Conservation (phyloP, 2,113 vertebrate species). For the Lophius piscatorius region DNA sequence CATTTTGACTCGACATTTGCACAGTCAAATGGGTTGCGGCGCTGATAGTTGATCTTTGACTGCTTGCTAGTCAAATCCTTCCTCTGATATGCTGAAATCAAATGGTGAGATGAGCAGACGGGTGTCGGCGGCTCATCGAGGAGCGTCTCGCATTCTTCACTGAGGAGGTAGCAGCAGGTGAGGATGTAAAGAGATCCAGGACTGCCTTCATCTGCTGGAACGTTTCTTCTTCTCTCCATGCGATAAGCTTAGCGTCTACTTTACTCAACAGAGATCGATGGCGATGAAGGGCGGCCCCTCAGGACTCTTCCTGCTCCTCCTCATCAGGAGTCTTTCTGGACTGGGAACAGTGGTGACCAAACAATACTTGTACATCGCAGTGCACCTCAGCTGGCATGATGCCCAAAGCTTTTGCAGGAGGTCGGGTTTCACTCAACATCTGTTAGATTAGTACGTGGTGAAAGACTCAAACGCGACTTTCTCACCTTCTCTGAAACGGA, state of each 20-base stretch:
- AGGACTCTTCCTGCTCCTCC: conserved; percentile 16
- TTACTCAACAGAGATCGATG: not conserved
- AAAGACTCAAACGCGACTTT: no score
- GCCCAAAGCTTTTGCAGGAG: conserved; percentile 22
- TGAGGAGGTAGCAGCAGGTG: not conserved
- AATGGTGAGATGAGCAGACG: no score
- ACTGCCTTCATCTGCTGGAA: no score
- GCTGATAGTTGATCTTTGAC: not conserved
- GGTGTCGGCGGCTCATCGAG: no score
- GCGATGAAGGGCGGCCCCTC: not conserved
- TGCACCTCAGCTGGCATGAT: accelerated
- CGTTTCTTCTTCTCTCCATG: no score
- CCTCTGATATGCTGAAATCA: accelerated
- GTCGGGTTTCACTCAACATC: not conserved
- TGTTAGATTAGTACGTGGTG: not conserved
- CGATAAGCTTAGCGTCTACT: not conserved
- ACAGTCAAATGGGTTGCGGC: conserved; percentile 33
- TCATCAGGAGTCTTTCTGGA: not conserved
- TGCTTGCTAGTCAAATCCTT: conserved; percentile 19
- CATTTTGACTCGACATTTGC: conserved; percentile 39
- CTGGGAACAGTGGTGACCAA: conserved; percentile 16
- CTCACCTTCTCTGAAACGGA: no score
- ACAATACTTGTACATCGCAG: accelerated
- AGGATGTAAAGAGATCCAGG: not conserved
- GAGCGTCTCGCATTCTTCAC: no score